phyloP scores from a whole-genome alignment of 1,140 invertebrate species.

The Catajapyx aquilonaris region DNA sequence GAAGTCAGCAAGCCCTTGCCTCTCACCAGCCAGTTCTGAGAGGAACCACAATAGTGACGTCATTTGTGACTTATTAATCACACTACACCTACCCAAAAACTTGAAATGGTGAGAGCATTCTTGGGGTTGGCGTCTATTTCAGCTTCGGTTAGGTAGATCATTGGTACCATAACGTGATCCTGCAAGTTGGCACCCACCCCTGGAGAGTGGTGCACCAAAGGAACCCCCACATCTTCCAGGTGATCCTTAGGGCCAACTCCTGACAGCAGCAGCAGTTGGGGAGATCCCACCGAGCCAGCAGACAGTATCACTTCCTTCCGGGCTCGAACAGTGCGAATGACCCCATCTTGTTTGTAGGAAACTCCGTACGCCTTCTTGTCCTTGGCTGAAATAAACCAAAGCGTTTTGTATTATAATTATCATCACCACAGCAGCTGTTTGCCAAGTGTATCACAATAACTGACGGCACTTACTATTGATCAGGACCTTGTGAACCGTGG shows the following conservation, averaged over 20 bases:
- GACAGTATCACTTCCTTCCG: slow-evolving; percentile 9
- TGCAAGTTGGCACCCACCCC: neutral
- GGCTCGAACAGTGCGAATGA: slow-evolving; percentile 2
- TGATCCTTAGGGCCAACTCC: slow-evolving; percentile 19
- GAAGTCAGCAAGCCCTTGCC: slow-evolving; percentile 57
- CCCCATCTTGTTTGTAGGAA: slow-evolving; percentile 4
- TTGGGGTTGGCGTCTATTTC: no score
- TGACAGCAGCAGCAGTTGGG: slow-evolving; percentile 18
- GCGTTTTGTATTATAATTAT: neutral
- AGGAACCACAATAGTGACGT: no score
- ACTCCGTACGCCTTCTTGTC: slow-evolving; percentile 2
- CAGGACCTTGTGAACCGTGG: neutral
- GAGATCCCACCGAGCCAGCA: slow-evolving; percentile 10
- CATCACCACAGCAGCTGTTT: no score
- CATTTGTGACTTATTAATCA: no score
- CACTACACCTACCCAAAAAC: no score
- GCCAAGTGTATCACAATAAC: neutral
- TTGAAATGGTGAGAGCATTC: no score
- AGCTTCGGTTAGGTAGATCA: no score
- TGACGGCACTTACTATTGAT: neutral
- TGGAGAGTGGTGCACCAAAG: neutral
- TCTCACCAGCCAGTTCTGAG: no score
- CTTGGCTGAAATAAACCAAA: neutral
- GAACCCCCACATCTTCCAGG: slow-evolving; percentile 8
- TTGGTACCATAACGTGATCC: no score